These are phyloP conservation scores for Zosterops lateralis DNA, from an alignment of 2,113 vertebrate genomes.

Conservation along the genomic window DNA sequence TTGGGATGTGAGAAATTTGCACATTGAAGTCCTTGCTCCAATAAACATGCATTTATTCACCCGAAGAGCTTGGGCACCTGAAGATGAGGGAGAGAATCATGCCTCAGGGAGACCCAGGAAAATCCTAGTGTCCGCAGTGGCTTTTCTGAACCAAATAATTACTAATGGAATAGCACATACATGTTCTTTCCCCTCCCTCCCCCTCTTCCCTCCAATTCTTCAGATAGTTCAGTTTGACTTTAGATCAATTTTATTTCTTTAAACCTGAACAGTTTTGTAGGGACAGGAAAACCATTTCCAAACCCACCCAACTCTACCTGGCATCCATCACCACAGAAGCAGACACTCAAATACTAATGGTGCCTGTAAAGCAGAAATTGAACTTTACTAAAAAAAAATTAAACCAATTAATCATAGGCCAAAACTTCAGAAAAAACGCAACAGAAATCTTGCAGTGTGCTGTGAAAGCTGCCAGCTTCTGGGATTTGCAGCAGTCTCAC, in stretches of 20 bases:
- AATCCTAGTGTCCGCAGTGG: neutral
- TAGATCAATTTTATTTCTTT: neutral
- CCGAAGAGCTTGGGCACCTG: neutral
- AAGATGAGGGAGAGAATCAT: neutral
- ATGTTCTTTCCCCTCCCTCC: neutral
- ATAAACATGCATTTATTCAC: neutral
- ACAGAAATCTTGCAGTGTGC: neutral
- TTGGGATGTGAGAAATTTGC: neutral
- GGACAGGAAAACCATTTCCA: neutral
- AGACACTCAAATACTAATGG: conserved; percentile 43
- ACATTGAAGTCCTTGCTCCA: neutral
- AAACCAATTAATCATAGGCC: conserved; percentile 50
- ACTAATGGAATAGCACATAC: neutral
- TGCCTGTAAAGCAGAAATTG: conserved; percentile 48
- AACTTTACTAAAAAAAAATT: conserved; percentile 47
- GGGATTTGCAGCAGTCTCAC: neutral
- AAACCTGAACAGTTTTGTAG: neutral
- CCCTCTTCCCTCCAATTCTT: neutral
- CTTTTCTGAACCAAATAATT: neutral
- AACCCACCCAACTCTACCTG: neutral
- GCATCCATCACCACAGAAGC: conserved; percentile 28
- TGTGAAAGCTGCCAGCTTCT: neutral
- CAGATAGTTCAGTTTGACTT: neutral
- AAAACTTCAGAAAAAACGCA: neutral
- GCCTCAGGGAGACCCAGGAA: neutral